Evolutionary conservation across 2,797 vertebrate species (phyloP), one percentile per base, ranked within the genome.

Genomic region (Glyptemys insculpta): DNA sequence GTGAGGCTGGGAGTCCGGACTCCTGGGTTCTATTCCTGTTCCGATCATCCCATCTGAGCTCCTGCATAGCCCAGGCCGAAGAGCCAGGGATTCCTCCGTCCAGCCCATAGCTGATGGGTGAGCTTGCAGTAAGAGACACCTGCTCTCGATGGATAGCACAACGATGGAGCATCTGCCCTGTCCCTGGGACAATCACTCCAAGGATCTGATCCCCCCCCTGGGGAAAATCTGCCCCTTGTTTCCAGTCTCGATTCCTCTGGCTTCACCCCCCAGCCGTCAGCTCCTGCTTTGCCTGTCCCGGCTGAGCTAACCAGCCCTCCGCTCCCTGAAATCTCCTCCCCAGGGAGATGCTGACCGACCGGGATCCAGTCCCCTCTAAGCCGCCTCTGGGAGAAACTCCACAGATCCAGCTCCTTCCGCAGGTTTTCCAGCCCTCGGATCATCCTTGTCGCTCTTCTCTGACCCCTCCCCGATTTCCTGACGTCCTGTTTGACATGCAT

Each of bases 401-500:
- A 10, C 65, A 21, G n/a, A 37, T 10, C 4, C 9, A 68, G n/a
- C 34, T n/a, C 18, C n/a, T n/a, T 10, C 62, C 2, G 8, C 18
- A 2, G n/a, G 65, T 34, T 65, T 65, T n/a, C 62, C 16, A 19
- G 62, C 16, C 34, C 34, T 65, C 8, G 34, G 62, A 8, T 65
- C 2, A 2, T 21, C n/a, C 65, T 19, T 2, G 9, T 72, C 19
- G 5, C 65, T 72, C 65, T 72, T 72, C n/a, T 37, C 65, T 72
- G 34, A 68, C 7, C 34, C 3, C n/a, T 6, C 19, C 34, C 16
- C 5, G 2, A 65, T 18, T 18, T n/a, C 62, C 65, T 21, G n/a
- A 68, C 5, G 5, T 6, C n/a, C n/a, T 68, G n/a, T 68, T 68
- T 37, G n/a, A 68, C 1, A 10, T 23, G n/a, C 5, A 3, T 1